A percentile compares a stretch with the other conserved stretches of the same genome.
These are phyloP conservation scores for Mactra quadrangularis DNA, from an alignment of 1,140 invertebrate genomes.

Conservation along the genomic window DNA sequence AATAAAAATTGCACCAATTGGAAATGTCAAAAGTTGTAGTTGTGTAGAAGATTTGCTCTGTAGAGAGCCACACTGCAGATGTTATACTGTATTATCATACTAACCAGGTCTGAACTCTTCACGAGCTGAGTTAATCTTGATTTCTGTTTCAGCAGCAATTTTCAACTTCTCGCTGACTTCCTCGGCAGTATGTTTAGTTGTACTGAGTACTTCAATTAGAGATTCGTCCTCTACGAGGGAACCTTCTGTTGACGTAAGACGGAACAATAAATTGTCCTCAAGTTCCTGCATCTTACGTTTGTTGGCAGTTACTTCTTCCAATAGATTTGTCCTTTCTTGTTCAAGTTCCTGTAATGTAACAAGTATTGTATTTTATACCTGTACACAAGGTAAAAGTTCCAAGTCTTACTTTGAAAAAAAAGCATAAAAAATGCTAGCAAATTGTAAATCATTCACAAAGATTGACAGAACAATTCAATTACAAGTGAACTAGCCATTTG, in stretches of 20 bases:
- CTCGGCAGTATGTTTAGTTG: slow-evolving; percentile 96
- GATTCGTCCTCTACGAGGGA: slow-evolving; percentile 98
- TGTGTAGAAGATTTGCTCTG: no score
- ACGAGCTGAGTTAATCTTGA: slow-evolving; percentile 96
- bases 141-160: slow-evolving; percentile 95
- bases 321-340: slow-evolving; percentile 94
- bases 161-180: slow-evolving; percentile 97
- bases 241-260: slow-evolving; percentile 95
- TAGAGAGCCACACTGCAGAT: no score
- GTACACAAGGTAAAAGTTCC: no score
- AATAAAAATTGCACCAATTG: no score
- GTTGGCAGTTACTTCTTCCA: slow-evolving; percentile 98
- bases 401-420: no score
- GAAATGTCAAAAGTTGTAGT: no score
- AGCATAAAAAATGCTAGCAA: no score
- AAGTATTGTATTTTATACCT: no score
- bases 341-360: slow-evolving; percentile 90
- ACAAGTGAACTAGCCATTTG: no score
- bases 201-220: slow-evolving; percentile 94
- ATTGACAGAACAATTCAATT: no score
- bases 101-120: slow-evolving; percentile 95
- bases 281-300: slow-evolving; percentile 97
- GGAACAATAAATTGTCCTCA: slow-evolving; percentile 94
- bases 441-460: no score
- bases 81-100: no score